These are phyloP conservation scores for Chelmon rostratus DNA, from an alignment of 2,797 vertebrate species.

Conservation along the genomic window DNA sequence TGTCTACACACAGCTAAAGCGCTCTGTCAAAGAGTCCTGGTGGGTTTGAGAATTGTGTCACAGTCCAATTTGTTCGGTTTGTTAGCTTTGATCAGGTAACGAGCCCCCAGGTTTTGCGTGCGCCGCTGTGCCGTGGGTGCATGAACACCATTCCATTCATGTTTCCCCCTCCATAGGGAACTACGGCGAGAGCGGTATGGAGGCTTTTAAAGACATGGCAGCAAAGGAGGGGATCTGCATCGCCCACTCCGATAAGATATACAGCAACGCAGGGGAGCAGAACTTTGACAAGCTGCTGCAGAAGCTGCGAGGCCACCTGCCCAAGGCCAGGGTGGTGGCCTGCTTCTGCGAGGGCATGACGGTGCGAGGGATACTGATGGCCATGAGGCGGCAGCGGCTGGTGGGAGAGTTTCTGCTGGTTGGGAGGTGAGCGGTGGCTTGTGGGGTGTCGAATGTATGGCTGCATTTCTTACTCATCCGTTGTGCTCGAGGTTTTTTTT, in stretches of 20 bases:
- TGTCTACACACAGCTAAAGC: not conserved
- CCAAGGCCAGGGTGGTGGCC: slow-evolving; percentile 96
- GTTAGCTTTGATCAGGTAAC: not conserved
- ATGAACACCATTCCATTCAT: not conserved
- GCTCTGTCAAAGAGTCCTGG: not conserved
- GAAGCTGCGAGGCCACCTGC: slow-evolving; percentile 93
- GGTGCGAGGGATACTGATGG: slow-evolving; percentile 95
- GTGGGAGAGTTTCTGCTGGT: slow-evolving; percentile 95
- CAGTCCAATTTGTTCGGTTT: not conserved
- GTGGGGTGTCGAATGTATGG: not conserved
- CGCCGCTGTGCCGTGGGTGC: not conserved
- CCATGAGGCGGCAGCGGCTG: slow-evolving; percentile 94
- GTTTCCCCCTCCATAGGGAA: slow-evolving; percentile 87
- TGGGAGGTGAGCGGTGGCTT: slow-evolving; percentile 90
- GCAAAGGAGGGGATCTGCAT: slow-evolving; percentile 98
- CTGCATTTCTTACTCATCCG: not conserved
- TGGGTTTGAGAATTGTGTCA: not conserved
- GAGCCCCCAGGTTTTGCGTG: not conserved
- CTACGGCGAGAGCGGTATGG: slow-evolving; percentile 99
- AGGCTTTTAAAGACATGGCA: slow-evolving; percentile 98
- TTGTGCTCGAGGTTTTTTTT: slow-evolving; percentile 4
- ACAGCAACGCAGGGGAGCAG: slow-evolving; percentile 97
- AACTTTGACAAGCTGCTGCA: slow-evolving; percentile 94
- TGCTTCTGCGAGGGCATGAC: slow-evolving; percentile 99
- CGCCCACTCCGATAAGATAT: slow-evolving; percentile 99